Conservation (phyloP, 1,140 invertebrate genomes). For the Paracyclopina nana region DNA sequence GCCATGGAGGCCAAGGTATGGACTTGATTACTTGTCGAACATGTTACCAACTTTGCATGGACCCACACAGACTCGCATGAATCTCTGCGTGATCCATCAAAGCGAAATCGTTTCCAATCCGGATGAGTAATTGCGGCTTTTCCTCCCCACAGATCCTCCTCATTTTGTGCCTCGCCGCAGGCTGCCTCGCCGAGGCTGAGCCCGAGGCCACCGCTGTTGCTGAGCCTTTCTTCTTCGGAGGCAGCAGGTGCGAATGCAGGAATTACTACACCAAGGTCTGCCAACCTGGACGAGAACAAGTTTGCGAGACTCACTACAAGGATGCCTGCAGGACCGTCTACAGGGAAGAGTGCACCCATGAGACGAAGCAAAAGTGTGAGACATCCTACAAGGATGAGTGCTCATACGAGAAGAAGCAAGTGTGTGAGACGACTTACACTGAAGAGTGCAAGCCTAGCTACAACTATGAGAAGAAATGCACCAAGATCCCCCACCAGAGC, state of each 20-base stretch:
- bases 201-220: background rate
- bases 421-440: background rate
- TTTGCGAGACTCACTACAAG: background rate
- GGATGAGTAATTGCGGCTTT: no score
- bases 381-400: constrained; percentile 7
- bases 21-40: background rate
- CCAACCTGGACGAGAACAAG: background rate
- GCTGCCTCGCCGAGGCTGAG: background rate
- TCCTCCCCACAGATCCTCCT: background rate
- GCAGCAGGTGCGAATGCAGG: background rate
- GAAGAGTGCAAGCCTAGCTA: constrained; percentile 7
- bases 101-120: no score
- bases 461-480: constrained; percentile 8
- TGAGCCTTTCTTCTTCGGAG: background rate
- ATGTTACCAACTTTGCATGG: no score
- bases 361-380: constrained; percentile 6
- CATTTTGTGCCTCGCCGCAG: background rate
- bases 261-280: constrained; percentile 3
- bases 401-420: constrained; percentile 3
- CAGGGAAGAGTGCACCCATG: background rate
- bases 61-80: no score
- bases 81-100: no score
- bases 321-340: constrained; percentile 1
- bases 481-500: constrained; percentile 1
- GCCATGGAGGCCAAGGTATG: constrained; percentile 3